Evolutionary conservation across 2,888 invertebrate genomes (phyloP).

Genomic region (Pyrochroa serraticornis): DNA sequence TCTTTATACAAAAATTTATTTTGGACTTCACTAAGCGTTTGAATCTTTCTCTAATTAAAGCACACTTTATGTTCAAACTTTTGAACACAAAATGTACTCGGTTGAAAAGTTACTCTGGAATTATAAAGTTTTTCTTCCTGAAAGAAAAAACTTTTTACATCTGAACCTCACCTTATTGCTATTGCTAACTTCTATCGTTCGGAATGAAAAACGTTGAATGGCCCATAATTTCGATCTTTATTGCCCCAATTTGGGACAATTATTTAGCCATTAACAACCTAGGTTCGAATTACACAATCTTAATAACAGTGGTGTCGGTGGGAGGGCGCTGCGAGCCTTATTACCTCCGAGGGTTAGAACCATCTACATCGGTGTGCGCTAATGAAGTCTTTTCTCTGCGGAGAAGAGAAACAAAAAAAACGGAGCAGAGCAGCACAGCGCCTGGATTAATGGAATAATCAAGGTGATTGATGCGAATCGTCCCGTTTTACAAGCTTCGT

Average conservation of each 20-base stretch:
- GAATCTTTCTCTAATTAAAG: no score
- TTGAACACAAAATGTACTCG: no score
- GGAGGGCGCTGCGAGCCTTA: slow-evolving; percentile 1
- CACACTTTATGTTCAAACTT: no score
- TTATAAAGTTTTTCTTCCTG: no score
- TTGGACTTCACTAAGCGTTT: no score
- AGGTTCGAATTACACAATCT: slow-evolving; percentile 32
- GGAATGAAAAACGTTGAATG: slow-evolving; percentile 11
- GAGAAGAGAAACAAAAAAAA: slow-evolving; percentile 1
- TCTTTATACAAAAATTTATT: no score
- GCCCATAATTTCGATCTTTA: neutral
- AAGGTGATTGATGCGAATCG: slow-evolving; percentile 4
- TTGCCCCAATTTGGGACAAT: slow-evolving; percentile 16
- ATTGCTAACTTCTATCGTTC: no score
- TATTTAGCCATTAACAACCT: slow-evolving; percentile 21
- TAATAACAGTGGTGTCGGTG: slow-evolving; percentile 24
- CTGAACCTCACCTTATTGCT: no score
- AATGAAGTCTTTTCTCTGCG: slow-evolving; percentile 15
- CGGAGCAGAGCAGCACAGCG: neutral
- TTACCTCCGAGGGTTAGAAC: neutral
- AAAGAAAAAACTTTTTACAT: no score
- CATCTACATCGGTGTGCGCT: slow-evolving; percentile 2
- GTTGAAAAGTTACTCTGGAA: no score
- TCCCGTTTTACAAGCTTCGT: neutral
- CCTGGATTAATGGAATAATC: slow-evolving; percentile 10